These are phyloP conservation scores for Plecturocebus donacophilus DNA, from an alignment of 2,113 vertebrate genomes.

Conservation along the genomic window DNA sequence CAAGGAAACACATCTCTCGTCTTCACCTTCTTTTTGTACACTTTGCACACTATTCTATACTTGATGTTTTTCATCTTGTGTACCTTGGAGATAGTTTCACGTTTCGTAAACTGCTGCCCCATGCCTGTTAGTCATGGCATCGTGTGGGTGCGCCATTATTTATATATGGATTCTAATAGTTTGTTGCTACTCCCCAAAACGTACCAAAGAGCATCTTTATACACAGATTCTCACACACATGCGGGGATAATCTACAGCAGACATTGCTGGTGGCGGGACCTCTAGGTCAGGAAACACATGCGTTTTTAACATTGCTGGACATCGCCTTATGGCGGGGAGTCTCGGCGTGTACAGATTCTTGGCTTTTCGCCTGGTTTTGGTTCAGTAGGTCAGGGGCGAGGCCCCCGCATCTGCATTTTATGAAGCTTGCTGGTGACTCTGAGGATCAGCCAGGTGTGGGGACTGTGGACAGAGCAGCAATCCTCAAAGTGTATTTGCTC, in stretches of 20 bases:
- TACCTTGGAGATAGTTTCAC: not conserved
- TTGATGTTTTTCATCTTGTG: not conserved
- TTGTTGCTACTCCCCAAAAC: not conserved
- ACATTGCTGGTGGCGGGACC: not conserved
- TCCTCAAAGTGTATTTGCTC: not conserved
- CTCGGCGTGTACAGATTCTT: not conserved
- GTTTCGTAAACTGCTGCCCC: rapidly evolving
- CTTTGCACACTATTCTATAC: rapidly evolving
- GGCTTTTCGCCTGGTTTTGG: rapidly evolving
- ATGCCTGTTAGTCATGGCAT: too few species aligned
- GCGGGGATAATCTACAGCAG: rapidly evolving
- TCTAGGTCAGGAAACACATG: not conserved
- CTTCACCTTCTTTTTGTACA: not conserved
- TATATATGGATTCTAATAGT: not conserved
- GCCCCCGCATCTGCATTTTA: not conserved
- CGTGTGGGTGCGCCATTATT: not conserved
- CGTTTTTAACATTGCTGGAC: not conserved
- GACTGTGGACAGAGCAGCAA: too few species aligned
- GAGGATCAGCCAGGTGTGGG: not conserved
- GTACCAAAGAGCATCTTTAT: not conserved
- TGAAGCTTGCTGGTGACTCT: not conserved
- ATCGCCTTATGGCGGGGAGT: not conserved
- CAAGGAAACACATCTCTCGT: rapidly evolving
- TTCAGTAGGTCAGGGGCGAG: not conserved
- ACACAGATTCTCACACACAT: rapidly evolving